Evolutionary conservation across 2,888 invertebrate species (phyloP).

Genomic region (Drosophila yooni): DNA sequence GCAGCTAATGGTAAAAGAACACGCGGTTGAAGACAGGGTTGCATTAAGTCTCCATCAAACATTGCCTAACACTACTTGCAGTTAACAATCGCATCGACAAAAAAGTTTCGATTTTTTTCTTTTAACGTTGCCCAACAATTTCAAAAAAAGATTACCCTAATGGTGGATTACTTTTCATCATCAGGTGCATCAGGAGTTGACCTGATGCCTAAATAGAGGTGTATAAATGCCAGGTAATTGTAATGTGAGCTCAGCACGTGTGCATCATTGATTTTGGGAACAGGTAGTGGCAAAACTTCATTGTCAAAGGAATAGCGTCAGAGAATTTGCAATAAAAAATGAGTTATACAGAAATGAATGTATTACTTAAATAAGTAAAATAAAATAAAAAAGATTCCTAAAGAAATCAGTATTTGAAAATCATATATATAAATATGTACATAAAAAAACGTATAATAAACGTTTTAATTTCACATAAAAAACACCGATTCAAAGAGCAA

Average conservation of each 20-base stretch:
- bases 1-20: not conserved
- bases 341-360: not conserved
- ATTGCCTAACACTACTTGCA: not conserved
- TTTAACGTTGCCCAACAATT: not conserved
- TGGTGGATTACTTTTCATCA: not conserved
- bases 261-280: constrained; percentile 8
- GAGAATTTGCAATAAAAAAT: not conserved
- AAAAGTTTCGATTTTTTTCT: not conserved
- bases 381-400: not conserved
- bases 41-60: not conserved
- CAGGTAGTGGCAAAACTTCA: constrained; percentile 13
- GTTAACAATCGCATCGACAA: not conserved
- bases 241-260: constrained; percentile 20
- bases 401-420: not conserved
- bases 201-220: constrained; percentile 5
- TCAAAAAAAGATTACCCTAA: not conserved
- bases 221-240: constrained; percentile 14
- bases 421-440: not conserved
- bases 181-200: constrained; percentile 42
- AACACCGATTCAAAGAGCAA: not conserved
- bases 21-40: not conserved
- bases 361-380: too few relatives aligned
- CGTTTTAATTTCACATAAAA: not conserved
- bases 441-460: not conserved
- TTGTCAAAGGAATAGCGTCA: constrained; percentile 13